Conservation (phyloP, 2,888 invertebrate genomes). For the Nipponacmea schrenckii region DNA sequence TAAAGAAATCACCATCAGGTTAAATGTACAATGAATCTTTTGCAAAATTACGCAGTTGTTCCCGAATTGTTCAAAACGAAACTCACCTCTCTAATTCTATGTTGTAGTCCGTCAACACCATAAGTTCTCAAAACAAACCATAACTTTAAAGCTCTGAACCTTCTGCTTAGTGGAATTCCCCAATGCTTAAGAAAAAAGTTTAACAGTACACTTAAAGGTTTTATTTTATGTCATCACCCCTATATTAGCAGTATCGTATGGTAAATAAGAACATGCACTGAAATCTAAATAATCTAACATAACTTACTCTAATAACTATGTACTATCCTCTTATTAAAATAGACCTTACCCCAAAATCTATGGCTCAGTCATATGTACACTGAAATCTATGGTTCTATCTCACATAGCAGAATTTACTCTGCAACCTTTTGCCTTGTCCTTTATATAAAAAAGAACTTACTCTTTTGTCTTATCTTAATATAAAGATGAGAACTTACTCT, state of each 20-base stretch:
- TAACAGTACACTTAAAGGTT: neutral
- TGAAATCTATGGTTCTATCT: too few relatives aligned
- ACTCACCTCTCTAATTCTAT: conserved; percentile 83
- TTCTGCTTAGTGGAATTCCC: conserved; percentile 94
- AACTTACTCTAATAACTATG: too few relatives aligned
- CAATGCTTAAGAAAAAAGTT: conserved; percentile 77
- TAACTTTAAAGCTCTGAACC: conserved; percentile 93
- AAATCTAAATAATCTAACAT: too few relatives aligned
- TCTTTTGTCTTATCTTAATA: conserved; percentile 67
- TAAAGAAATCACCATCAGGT: neutral
- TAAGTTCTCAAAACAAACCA: conserved; percentile 97
- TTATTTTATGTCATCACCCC: too few relatives aligned
- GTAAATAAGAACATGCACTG: too few relatives aligned
- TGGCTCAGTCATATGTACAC: too few relatives aligned
- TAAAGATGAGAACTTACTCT: conserved; percentile 71
- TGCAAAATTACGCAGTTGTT: too few relatives aligned
- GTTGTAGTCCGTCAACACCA: conserved; percentile 91
- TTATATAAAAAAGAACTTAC: conserved; percentile 62
- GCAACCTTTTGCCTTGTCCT: neutral
- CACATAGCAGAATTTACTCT: neutral
- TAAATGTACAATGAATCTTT: too few relatives aligned
- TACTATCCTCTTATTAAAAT: too few relatives aligned
- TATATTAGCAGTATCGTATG: too few relatives aligned
- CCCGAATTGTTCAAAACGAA: too few relatives aligned
- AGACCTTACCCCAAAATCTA: too few relatives aligned